Conservation (phyloP, 1,140 invertebrate species). For the Megathymus violae region DNA sequence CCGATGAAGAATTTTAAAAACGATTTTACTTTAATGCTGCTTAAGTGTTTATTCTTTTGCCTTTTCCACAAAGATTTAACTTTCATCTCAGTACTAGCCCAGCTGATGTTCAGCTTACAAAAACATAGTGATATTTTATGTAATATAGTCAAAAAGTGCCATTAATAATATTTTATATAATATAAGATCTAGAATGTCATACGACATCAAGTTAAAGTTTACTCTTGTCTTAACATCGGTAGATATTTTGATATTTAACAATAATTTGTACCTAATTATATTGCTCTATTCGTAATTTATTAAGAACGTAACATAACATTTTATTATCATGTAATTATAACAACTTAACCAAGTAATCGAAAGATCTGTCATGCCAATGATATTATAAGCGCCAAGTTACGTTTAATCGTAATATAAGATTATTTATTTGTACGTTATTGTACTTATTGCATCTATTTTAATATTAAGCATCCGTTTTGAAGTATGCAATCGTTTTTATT, state of each 20-base stretch:
- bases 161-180: conserved; percentile 31
- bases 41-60: conserved; percentile 11
- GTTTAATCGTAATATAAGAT: conserved; percentile 43
- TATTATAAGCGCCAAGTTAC: conserved; percentile 58
- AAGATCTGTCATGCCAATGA: conserved; percentile 66
- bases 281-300: conserved; percentile 15
- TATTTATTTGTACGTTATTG: conserved; percentile 51
- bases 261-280: too few species aligned
- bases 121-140: conserved; percentile 25
- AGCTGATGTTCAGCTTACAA: conserved; percentile 16
- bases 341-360: conserved; percentile 34
- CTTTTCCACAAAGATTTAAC: conserved; percentile 2
- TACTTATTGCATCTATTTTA: conserved; percentile 37
- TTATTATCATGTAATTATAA: too few species aligned
- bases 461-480: conserved; percentile 24
- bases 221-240: too few species aligned
- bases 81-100: conserved; percentile 33
- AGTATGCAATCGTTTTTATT: conserved; percentile 42
- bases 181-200: conserved; percentile 3
- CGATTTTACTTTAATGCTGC: not conserved
- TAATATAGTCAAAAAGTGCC: conserved; percentile 35
- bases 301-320: conserved; percentile 24
- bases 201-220: too few species aligned
- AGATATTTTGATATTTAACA: too few species aligned
- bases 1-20: conserved; percentile 56